A percentile compares a stretch with the other conserved stretches of the same genome.
phyloP scores from a whole-genome alignment of 2,113 vertebrate genomes.

The Thermophis baileyi region DNA sequence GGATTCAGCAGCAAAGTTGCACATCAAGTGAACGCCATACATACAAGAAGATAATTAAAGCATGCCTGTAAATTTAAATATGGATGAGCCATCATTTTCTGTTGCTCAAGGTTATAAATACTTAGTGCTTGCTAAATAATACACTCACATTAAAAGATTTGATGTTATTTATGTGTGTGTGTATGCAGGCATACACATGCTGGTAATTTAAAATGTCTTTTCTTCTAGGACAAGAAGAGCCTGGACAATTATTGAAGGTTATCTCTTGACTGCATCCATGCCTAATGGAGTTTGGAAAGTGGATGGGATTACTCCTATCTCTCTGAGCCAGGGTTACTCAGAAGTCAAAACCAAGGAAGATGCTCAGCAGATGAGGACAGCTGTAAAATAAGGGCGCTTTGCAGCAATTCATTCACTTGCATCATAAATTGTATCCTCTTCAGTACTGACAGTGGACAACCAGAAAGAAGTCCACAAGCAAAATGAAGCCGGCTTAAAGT shows the following conservation, averaged over 20 bases:
- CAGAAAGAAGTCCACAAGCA: neutral
- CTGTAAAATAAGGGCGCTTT: neutral
- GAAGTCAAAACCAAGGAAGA: neutral
- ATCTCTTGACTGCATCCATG: conserved; percentile 15
- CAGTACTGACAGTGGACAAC: neutral
- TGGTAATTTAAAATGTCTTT: neutral
- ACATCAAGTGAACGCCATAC: neutral
- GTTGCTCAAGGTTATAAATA: conserved; percentile 18
- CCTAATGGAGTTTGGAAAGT: neutral
- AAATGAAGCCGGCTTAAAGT: neutral
- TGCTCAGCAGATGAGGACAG: neutral
- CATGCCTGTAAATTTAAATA: conserved; percentile 1
- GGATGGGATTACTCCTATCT: neutral
- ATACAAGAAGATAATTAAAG: conserved; percentile 14
- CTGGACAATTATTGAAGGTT: neutral
- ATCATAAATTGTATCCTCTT: neutral
- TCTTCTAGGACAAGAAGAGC: neutral
- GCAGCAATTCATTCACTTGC: neutral
- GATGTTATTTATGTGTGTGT: neutral
- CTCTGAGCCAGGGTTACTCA: conserved; percentile 6
- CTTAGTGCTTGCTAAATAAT: neutral
- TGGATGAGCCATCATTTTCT: neutral
- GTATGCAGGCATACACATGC: neutral
- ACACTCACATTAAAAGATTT: neutral
- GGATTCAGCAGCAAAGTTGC: neutral